Evolutionary conservation across 2,888 invertebrate genomes (phyloP).

Genomic region (Aporophyla nigra): DNA sequence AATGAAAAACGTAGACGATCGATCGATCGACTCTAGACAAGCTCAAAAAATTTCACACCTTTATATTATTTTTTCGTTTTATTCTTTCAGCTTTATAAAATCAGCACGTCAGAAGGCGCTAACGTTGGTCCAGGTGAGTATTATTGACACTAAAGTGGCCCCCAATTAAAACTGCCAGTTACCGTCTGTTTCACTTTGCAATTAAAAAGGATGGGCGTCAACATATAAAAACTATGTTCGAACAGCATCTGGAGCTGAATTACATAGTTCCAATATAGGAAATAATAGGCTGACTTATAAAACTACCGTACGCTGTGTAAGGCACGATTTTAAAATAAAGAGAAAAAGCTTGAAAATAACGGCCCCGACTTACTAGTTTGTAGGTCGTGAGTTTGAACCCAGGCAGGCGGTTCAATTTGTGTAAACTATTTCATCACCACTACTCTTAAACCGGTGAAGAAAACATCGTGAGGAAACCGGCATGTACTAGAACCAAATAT

Average conservation of each 20-base stretch:
- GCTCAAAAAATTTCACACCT: neutral
- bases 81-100: slow-evolving; percentile 84
- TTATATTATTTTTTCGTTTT: neutral
- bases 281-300: neutral
- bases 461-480: too few species aligned
- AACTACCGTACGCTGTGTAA: neutral
- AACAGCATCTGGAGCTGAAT: neutral
- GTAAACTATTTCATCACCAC: too few species aligned
- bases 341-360: too few species aligned
- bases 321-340: too few species aligned
- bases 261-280: neutral
- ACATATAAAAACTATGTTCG: neutral
- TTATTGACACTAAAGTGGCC: neutral
- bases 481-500: too few species aligned
- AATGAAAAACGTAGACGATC: neutral
- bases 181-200: neutral
- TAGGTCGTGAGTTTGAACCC: too few species aligned
- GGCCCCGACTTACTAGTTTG: too few species aligned
- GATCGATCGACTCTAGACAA: neutral
- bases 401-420: too few species aligned
- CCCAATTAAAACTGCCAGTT: neutral
- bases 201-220: neutral
- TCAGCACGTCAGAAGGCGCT: slow-evolving; percentile 74
- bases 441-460: too few species aligned
- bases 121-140: slow-evolving; percentile 79